Evolutionary conservation across 2,113 vertebrate genomes (phyloP).

Genomic region (Oceanites oceanicus): DNA sequence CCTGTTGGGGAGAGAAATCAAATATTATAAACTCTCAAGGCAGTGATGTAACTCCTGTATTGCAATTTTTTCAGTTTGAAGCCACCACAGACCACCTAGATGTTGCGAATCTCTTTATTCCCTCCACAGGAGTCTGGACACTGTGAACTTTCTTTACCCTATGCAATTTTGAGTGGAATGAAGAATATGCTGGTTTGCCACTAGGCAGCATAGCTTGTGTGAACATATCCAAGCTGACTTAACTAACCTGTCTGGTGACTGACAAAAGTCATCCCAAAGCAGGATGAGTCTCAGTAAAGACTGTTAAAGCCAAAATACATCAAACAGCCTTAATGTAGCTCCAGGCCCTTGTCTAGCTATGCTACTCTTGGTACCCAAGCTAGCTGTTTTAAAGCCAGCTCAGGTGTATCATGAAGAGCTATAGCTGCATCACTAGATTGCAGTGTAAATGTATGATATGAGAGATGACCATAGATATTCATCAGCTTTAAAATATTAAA

Average conservation of each 20-base stretch:
- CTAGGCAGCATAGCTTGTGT: not conserved
- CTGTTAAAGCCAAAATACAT: not conserved
- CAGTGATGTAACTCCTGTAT: not conserved
- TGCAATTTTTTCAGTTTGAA: not conserved
- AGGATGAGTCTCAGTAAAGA: not conserved
- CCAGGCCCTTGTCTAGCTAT: not conserved
- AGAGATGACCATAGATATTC: not conserved
- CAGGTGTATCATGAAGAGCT: not conserved
- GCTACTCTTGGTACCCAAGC: not conserved
- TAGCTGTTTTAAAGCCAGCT: not conserved
- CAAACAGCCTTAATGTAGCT: not conserved
- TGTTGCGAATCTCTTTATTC: not conserved
- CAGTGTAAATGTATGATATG: not conserved
- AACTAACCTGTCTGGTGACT: not conserved
- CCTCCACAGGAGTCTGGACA: not conserved
- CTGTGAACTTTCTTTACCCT: not conserved
- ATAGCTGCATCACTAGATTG: not conserved
- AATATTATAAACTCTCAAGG: not conserved
- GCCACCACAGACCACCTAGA: not conserved
- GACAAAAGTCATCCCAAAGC: not conserved
- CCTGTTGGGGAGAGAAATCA: not conserved
- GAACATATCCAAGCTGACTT: not conserved
- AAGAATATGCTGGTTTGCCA: not conserved
- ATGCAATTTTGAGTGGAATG: not conserved
- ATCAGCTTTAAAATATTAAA: constrained; percentile 31